These are phyloP conservation scores for Itoplectis maculator DNA, from an alignment of 2,888 invertebrate species.

Conservation along the genomic window DNA sequence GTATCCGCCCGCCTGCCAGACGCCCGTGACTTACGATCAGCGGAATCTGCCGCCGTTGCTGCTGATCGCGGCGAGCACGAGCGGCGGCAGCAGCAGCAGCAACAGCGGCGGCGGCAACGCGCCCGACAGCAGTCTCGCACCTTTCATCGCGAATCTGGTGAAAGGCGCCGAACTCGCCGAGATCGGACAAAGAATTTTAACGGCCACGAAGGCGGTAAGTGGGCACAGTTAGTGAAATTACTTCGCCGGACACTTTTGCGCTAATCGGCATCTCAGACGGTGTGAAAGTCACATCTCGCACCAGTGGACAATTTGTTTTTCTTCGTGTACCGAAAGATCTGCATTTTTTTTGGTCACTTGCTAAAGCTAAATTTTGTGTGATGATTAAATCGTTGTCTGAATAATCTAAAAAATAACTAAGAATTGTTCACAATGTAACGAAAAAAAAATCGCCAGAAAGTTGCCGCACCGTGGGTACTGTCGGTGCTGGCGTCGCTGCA, in stretches of 20 bases:
- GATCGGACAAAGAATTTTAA: constrained; percentile 91
- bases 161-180: constrained; percentile 88
- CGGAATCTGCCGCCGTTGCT: constrained; percentile 83
- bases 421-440: neutral
- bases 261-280: neutral
- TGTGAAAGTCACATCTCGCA: too few species aligned
- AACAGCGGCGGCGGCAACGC: constrained; percentile 31
- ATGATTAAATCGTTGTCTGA: neutral
- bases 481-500: constrained; percentile 91
- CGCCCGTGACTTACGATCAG: constrained; percentile 80
- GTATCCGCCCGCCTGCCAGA: constrained; percentile 90
- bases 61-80: constrained; percentile 72
- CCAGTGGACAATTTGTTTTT: neutral
- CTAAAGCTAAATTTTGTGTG: neutral
- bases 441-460: constrained; percentile 85
- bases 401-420: neutral
- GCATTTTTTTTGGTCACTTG: too few species aligned
- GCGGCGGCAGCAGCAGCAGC: constrained; percentile 63
- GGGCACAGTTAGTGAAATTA: constrained; percentile 9
- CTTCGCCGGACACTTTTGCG: neutral
- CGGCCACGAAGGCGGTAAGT: constrained; percentile 89
- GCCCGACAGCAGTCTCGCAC: constrained; percentile 83
- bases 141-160: constrained; percentile 81
- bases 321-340: neutral
- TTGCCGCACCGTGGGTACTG: constrained; percentile 91